Conservation (phyloP, 2,888 invertebrate species). For the Bibio marci region DNA sequence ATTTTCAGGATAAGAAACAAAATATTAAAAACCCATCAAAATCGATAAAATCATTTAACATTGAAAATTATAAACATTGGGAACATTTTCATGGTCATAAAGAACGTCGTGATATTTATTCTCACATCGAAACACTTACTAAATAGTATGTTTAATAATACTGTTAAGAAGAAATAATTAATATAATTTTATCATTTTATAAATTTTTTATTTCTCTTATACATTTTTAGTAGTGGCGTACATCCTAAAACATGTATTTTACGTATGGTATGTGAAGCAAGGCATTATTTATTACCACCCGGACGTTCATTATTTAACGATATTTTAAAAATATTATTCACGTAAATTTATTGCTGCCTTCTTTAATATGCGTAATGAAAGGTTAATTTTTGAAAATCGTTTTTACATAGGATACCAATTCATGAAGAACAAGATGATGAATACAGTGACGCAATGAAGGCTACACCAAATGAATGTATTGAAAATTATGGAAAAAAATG, state of each 20-base stretch:
- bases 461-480: slow-evolving; percentile 16
- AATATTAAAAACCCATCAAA: too few species aligned
- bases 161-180: too few species aligned
- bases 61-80: not conserved
- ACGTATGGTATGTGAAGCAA: slow-evolving; percentile 50
- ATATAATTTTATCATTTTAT: too few species aligned
- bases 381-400: not conserved
- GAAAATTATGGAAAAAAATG: slow-evolving; percentile 15
- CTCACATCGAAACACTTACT: slow-evolving; percentile 15
- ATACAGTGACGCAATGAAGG: slow-evolving; percentile 18
- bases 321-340: slow-evolving; percentile 42
- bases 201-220: too few species aligned
- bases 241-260: slow-evolving; percentile 33
- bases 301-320: slow-evolving; percentile 50
- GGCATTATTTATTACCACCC: slow-evolving; percentile 34
- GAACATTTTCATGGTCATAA: slow-evolving; percentile 8
- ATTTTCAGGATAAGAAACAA: too few species aligned
- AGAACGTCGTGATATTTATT: slow-evolving; percentile 18
- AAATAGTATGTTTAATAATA: slow-evolving; percentile 6
- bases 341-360: too few species aligned
- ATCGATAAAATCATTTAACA: too few species aligned
- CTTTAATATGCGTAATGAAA: too few species aligned
- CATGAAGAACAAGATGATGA: slow-evolving; percentile 20
- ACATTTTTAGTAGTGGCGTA: not conserved
- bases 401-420: slow-evolving; percentile 19